Base-by-base conservation (phyloP, 35 echinoderm and acorn worm species). In the Apostichopus californicus region DNA sequence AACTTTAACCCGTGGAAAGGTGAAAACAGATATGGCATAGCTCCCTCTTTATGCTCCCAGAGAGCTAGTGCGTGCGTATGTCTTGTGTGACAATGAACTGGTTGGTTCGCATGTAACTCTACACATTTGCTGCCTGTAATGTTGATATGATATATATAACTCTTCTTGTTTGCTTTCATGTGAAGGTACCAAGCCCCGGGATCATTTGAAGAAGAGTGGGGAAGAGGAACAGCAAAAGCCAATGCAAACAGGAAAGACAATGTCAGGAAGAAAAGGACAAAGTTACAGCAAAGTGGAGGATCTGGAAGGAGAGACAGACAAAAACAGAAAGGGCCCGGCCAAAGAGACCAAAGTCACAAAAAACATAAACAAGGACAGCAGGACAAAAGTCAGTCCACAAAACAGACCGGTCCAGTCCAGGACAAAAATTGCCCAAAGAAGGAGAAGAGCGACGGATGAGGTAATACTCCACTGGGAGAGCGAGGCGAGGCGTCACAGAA, bases 131-230 rank as follows among this genome's bases (percentile, higher is more conserved):
- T 46, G 34, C 34, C 34, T 46, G 34, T 46, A 46, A 46, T 46
- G 34, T 46, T 46, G 58, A 9, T 12, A 8, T 61, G 58, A 9
- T 61, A 61, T 61, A 12, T 9, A 8, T 61, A 61, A 61, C 58
- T 61, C 58, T 9, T 61, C 34, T 61, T 61, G 58, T 61, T 61
- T 61, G 6, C 86, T 8, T 73, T 14, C 8, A 66, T 22, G 20
- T 89, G 0, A 14, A 89, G 86, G 7, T 89, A 89, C 25, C 86
- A 89, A 72, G 65, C 86, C 15, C 86, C 86, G 0, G 86, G 86
- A 72, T 72, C 86, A 72, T 89, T 89, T 89, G 86, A 89, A 28
- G 86, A 89, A 72, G 61, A 72, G 12, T 89, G 86, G 86, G 63
- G 23, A 8, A 89, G 34, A 89, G 23, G 15, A 28, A 89, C 86